Evolutionary conservation across 2,888 invertebrate species (phyloP), one percentile per base, ranked within the genome.

Genomic region (Chymomyza amoena): DNA sequence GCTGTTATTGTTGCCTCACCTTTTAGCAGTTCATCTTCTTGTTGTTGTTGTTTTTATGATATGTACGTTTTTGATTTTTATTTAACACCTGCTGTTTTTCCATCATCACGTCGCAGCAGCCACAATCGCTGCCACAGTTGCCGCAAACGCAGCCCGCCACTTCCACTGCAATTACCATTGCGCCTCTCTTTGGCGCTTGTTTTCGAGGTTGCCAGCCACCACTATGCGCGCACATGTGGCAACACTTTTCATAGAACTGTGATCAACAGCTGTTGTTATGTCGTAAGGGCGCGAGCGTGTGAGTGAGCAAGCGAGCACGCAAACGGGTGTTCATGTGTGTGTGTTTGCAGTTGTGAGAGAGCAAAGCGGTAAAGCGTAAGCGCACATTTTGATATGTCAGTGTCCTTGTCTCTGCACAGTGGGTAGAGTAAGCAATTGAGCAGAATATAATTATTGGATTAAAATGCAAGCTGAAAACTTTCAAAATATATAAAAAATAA

Each of bases 41-140:
- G 45, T 65, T 50, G 18, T 57, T 59, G 16, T 59, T 57, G 28
- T n/a, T 32, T 32, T 39, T 39, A 39, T 54, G 54, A 54, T 54
- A 20, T 62, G 39, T 51, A 25, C 63, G 45, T 70, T 81, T 77
- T 74, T 73, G 71, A 74, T 85, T 85, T 79, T 75, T 77, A 73
- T 76, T 83, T 77, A 83, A 79, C 84, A 84, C 84, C 88, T 84
- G 86, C 84, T 84, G 84, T 78, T 77, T 77, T 83, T 81, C 70
- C 81, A 86, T 88, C 79, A 83, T 62, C 65, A 70, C 61, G 10
- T 51, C 18, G 54, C 66, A 63, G 45, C 50, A 61, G 59, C 69
- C 61, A 52, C 65, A 68, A 65, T 51, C 57, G 70, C 66, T 71
- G 71, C 69, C 80, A 77, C 73, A 70, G 50, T 70, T 70, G 61